Percentiles rank a stretch among this genome's conserved stretches.
Evolutionary conservation across 2,888 invertebrate genomes (phyloP).

Genomic region (Eristalis tenax): DNA sequence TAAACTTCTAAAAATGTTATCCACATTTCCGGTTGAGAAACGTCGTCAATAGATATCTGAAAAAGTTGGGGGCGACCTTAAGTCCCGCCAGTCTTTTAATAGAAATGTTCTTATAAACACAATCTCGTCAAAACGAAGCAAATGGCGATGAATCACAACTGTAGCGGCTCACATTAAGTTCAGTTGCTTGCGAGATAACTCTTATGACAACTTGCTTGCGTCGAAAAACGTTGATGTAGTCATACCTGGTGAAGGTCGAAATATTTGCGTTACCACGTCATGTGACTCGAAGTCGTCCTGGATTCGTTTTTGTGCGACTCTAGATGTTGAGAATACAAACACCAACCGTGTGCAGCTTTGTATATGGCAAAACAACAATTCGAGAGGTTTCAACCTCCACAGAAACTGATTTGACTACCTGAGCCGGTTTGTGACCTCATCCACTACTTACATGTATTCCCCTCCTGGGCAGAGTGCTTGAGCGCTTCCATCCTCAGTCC

Average conservation of each 20-base stretch:
- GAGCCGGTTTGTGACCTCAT: constrained; percentile 35
- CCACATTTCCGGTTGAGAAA: constrained; percentile 24
- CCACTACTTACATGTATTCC: neutral
- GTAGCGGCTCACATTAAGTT: constrained; percentile 18
- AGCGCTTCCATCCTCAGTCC: neutral
- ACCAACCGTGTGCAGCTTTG: neutral
- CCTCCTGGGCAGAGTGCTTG: neutral
- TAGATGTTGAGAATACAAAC: constrained; percentile 2
- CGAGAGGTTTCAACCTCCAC: constrained; percentile 17
- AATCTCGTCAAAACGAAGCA: constrained; percentile 3
- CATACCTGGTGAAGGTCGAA: neutral
- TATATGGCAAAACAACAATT: constrained; percentile 24
- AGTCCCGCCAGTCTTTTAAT: constrained; percentile 25
- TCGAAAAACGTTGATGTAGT: neutral
- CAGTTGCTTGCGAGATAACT: neutral
- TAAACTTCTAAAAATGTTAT: constrained; percentile 18
- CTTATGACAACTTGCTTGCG: constrained; percentile 4
- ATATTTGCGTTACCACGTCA: neutral
- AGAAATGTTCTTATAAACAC: constrained; percentile 47
- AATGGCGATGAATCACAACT: constrained; percentile 27
- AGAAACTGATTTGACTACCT: constrained; percentile 1
- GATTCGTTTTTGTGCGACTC: neutral
- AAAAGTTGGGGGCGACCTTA: constrained; percentile 13
- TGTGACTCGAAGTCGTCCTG: neutral
- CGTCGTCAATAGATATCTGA: constrained; percentile 4